Base-by-base conservation (phyloP, 2,888 invertebrate species). In the Dysmachus trigonus region DNA sequence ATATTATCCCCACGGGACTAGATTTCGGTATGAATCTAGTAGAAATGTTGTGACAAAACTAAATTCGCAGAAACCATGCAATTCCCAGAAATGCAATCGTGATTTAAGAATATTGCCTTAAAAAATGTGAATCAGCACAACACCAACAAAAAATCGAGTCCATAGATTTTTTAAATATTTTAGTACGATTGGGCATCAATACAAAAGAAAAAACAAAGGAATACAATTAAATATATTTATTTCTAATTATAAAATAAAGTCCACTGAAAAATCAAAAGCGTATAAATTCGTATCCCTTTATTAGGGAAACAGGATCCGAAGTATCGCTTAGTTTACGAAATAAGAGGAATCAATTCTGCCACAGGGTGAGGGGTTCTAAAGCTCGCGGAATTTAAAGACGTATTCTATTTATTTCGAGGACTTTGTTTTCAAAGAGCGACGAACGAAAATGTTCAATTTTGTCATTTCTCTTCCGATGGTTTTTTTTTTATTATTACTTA, bases 401-500 rank as follows among this genome's bases (percentile, higher is more conserved):
- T 27, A 18, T 62, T 62, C 51, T 41, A 41, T 41, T 41, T 51
- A 51, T 18, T 73, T 73, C 33, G 73, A 31, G 33, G 73, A 73
- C 27, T 33, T 73, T 0, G 6, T 73, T 18, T 74, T 27, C 13
- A 18, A 35, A 62, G 62, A 62, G 62, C 62, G 62, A 62, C 62
- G 18, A 41, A 77, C 18, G 38, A 51, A 79, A 47, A 27, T 79
- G 51, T 30, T 47, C 47, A 47, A 30, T 79, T 51, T 51, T 35
- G 76, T 76, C 38, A 76, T 47, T 79, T 51, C 47, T 51, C 30
- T 53, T 79, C 51, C 51, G 33, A 51, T 62, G 15, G n/a, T 51
- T 51, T 79, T 79, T 79, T 79, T 79, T 79, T 79, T 79, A 31
- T 79, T 47, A 35, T 79, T 79, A 79, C 51, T 31, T 79, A 79